Base-by-base conservation (phyloP, 2,888 invertebrate genomes). In the Drosophila villosipedis region DNA sequence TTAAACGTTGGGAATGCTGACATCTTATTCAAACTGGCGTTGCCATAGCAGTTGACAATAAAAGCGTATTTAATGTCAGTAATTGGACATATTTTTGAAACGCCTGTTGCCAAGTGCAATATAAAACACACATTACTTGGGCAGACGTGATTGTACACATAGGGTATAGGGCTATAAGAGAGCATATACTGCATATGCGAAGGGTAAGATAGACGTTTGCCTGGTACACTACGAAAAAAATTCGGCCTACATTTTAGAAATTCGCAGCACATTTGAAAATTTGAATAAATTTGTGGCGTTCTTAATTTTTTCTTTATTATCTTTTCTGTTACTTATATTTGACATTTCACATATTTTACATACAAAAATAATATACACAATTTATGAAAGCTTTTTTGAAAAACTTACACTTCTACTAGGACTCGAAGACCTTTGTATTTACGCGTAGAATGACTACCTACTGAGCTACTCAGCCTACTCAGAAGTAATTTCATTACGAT, bases 111-210 rank as follows among this genome's bases (percentile, higher is more conserved):
- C 41, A 49, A 49, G 30, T n/a, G 25, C 50, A 37, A 25, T n/a
- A 33, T 9, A 37, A 31, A 57, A 22, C n/a, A 22, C 43, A 60
- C 55, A 73, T 52, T 9, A 16, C 25, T 47, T 16, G 16, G 22
- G 25, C 47, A 16, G 47, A 9, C 25, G 22, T 47, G 47, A 47
- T 25, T 47, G 47, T 25, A 9, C 25, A 22, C 7, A 7, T 25
- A 54, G 65, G 33, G 65, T 55, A 63, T 43, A 31, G 25, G 14
- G 53, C 30, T 31, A 37, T 4, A 43, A 3, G 54, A 43, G 35
- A 50, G 41, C 28, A 61, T 49, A 52, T 19, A 16, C 7, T 33
- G 57, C 57, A 41, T 61, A 50, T 54, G 47, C 47, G 37, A 47
- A 37, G 72, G 57, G 49, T 61, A 62, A 50, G n/a, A 14, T 19